Evolutionary conservation across 1,140 invertebrate species (phyloP).

Genomic region (Macrotrachela quadricornifera): DNA sequence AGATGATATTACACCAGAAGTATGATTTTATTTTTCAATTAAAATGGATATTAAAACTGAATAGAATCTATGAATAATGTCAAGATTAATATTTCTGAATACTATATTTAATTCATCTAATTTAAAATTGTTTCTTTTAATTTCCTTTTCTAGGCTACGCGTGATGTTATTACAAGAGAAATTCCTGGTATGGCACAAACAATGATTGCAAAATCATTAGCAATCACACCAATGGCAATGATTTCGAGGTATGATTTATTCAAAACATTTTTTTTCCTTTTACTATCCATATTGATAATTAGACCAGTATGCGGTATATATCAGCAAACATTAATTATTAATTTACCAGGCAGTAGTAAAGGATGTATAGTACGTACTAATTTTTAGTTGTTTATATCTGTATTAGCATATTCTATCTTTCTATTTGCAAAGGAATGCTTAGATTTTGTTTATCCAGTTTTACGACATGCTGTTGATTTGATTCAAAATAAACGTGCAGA

Average conservation of each 20-base stretch:
- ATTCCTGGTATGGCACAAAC: conserved; percentile 44
- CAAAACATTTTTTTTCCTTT: too few species aligned
- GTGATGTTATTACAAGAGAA: conserved; percentile 53
- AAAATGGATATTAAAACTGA: neutral
- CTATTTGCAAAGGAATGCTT: conserved; percentile 50
- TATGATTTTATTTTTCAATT: conserved; percentile 21
- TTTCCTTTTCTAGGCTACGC: conserved; percentile 25
- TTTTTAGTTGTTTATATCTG: too few species aligned
- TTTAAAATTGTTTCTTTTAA: neutral
- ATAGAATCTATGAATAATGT: too few species aligned
- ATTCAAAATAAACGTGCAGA: conserved; percentile 28
- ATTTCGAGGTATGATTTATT: too few species aligned
- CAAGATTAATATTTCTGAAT: too few species aligned
- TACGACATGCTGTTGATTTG: conserved; percentile 62
- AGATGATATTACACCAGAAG: conserved; percentile 83
- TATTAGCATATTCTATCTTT: neutral
- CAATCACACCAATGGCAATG: conserved; percentile 61
- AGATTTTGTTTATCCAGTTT: conserved; percentile 38
- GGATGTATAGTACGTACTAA: conserved; percentile 37
- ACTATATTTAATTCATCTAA: too few species aligned
- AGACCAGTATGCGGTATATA: conserved; percentile 54
- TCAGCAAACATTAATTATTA: conserved; percentile 59
- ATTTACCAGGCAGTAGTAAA: conserved; percentile 76
- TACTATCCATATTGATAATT: conserved; percentile 5
- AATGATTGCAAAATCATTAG: conserved; percentile 52